Evolutionary conservation across 2,113 vertebrate species (phyloP), one percentile per base, ranked within the genome.

Genomic region (Cephalopholis sonnerati): DNA sequence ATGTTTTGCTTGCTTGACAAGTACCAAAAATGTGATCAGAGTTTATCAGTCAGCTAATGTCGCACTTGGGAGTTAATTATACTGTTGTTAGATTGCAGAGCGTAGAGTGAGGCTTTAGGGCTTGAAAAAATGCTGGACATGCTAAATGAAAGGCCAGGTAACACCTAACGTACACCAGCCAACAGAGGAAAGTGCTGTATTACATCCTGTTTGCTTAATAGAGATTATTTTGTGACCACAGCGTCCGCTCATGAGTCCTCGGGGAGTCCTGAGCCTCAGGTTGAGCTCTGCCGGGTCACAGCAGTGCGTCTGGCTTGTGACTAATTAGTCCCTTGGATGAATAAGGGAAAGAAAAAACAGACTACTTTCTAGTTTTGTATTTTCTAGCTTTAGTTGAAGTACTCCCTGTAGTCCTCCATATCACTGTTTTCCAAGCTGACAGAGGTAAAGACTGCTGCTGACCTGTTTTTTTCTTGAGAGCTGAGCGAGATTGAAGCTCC

Each of bases 271-370:
- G 55, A 73, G 79, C 78, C 57, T 79, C 41, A 65, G 69, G 74
- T 85, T 77, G 55, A 87, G 83, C 74, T 77, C 58, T 46, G 72
- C 76, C 66, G 68, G n/a, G 22, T 77, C 73, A 25, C 80, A 65
- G 67, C 80, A 46, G 44, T 27, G 48, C 7, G 46, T 72, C 81
- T 85, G 78, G 74, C 36, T 81, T 77, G 76, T 76, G 79, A 64
- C 61, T 81, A 85, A 89, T 87, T 82, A 82, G 78, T 71, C 41
- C 54, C 66, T 20, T 4, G 48, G 79, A 79, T 85, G 68, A 87
- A 74, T 78, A 46, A 62, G 59, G 77, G 68, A 55, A 59, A 65
- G 62, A 69, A 75, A 83, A 72, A 87, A 72, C 63, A 66, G 71
- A 32, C 25, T n/a, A 20, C 46, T 78, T 51, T 81, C 66, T 64